A percentile compares a stretch with the other conserved stretches of the same genome.
Conservation (phyloP, 2,888 invertebrate genomes). For the Drosophila quinaria region DNA sequence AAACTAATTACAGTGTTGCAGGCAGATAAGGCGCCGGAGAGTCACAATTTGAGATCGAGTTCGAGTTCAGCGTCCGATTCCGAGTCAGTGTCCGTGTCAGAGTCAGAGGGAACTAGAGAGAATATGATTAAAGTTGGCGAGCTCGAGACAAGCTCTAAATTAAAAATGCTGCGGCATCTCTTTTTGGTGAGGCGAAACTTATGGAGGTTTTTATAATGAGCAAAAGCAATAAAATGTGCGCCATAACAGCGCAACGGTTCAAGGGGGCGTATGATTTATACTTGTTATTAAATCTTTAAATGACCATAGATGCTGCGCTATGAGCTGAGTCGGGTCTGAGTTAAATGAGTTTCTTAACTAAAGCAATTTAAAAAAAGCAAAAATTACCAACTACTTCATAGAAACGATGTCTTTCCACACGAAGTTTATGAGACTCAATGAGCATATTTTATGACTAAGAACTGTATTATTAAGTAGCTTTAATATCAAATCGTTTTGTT, state of each 20-base stretch:
- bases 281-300: constrained; percentile 73
- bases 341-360: constrained; percentile 55
- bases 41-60: constrained; percentile 5
- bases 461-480: not conserved
- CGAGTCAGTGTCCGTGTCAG: not conserved
- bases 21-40: constrained; percentile 47
- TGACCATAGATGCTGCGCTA: constrained; percentile 34
- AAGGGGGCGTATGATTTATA: constrained; percentile 73
- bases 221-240: constrained; percentile 70
- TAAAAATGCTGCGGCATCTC: constrained; percentile 74
- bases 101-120: constrained; percentile 33
- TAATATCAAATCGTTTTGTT: not conserved
- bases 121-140: constrained; percentile 76
- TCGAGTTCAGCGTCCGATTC: not conserved
- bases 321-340: constrained; percentile 4
- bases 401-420: constrained; percentile 7
- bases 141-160: constrained; percentile 66
- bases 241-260: constrained; percentile 41
- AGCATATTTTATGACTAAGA: constrained; percentile 2
- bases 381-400: constrained; percentile 1
- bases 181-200: constrained; percentile 48
- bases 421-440: constrained; percentile 3
- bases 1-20: constrained; percentile 77
- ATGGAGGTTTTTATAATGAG: constrained; percentile 70
- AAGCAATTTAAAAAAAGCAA: constrained; percentile 44